A percentile compares a stretch with the other conserved stretches of the same genome.
Evolutionary conservation across 2,113 vertebrate species (phyloP).

Genomic region (Petrocephalus zakoni): DNA sequence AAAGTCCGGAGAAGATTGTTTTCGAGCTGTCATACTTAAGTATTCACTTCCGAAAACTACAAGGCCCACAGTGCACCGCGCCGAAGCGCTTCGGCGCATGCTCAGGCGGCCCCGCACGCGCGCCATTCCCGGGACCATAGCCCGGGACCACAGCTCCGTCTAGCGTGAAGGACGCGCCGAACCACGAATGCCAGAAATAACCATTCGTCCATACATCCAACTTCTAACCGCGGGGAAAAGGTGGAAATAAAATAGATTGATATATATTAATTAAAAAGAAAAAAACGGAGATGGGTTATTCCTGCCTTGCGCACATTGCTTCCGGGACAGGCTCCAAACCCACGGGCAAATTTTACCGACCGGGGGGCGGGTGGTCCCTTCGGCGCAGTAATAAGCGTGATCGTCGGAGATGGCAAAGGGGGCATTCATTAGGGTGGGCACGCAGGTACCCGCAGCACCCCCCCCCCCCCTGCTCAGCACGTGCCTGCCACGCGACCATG

Average conservation of each 20-base stretch:
- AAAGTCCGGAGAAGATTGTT: neutral
- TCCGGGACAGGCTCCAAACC: neutral
- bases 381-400: neutral
- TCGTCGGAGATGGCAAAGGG: neutral
- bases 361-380: neutral
- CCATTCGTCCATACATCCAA: neutral
- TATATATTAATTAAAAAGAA: neutral
- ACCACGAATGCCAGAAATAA: neutral
- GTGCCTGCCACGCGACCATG: neutral
- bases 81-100: no score
- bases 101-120: neutral
- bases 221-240: neutral
- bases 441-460: neutral
- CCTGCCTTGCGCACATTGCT: neutral
- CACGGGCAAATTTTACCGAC: neutral
- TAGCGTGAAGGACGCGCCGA: neutral
- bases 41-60: neutral
- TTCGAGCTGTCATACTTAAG: neutral
- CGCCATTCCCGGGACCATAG: neutral
- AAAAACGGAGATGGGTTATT: neutral
- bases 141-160: neutral
- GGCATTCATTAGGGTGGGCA: neutral
- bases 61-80: neutral
- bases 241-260: neutral
- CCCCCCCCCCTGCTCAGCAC: neutral